These are phyloP conservation scores for Eonycteris spelaea DNA, from an alignment of 2,113 vertebrate genomes.

Conservation along the genomic window DNA sequence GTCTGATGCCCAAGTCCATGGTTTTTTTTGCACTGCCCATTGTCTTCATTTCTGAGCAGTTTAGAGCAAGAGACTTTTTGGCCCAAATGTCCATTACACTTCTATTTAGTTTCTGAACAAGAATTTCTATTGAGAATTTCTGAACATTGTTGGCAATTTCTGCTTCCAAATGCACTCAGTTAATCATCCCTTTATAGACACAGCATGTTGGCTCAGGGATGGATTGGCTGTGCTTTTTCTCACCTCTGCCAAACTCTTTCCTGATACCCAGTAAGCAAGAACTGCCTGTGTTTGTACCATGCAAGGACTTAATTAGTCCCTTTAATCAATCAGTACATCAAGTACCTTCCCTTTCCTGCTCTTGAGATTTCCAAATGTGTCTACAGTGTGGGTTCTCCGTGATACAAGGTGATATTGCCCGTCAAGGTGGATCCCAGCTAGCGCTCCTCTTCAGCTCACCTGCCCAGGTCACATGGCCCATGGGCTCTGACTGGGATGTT, in stretches of 20 bases:
- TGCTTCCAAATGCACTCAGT: background rate
- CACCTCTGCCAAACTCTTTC: slow-evolving; percentile 29
- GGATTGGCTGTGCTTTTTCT: background rate
- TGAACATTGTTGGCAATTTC: background rate
- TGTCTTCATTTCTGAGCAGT: background rate
- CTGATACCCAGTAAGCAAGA: background rate
- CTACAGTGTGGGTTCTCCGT: rapidly evolving
- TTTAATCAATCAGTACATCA: slow-evolving; percentile 11
- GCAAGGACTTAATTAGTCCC: slow-evolving; percentile 33
- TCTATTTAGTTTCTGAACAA: background rate
- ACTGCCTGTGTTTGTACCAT: background rate
- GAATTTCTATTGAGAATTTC: background rate
- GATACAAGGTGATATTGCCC: background rate
- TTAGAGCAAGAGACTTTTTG: background rate
- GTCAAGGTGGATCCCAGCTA: background rate
- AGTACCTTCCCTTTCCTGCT: slow-evolving; percentile 13
- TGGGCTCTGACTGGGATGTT: background rate
- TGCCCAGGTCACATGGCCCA: background rate
- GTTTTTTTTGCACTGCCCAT: background rate
- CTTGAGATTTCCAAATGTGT: background rate
- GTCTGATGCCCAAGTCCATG: background rate
- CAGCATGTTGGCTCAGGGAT: background rate
- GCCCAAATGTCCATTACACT: background rate
- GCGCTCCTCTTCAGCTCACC: background rate
- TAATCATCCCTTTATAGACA: background rate